These are phyloP conservation scores for Babylonia areolata DNA, from an alignment of 1,140 invertebrate species.

Conservation along the genomic window DNA sequence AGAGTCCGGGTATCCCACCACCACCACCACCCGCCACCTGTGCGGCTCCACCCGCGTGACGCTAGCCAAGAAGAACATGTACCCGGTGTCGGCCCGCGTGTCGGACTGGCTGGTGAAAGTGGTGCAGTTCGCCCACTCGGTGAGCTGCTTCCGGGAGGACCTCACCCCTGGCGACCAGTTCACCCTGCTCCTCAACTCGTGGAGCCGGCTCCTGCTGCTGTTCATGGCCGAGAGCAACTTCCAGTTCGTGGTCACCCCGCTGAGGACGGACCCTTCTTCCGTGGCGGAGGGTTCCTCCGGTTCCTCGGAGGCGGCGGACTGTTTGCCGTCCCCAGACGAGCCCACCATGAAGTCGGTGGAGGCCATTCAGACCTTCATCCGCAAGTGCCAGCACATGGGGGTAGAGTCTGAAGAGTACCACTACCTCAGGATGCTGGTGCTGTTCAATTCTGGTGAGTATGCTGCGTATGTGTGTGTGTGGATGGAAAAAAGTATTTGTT, in stretches of 20 bases:
- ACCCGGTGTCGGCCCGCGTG: conserved; percentile 72
- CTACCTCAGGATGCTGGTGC: conserved; percentile 70
- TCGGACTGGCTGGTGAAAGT: conserved; percentile 74
- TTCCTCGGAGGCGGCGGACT: conserved; percentile 11
- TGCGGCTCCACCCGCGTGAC: conserved; percentile 64
- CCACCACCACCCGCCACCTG: no score
- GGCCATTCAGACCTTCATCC: conserved; percentile 70
- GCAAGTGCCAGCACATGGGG: conserved; percentile 71
- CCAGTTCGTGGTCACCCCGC: conserved; percentile 72
- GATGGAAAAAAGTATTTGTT: no score
- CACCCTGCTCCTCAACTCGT: conserved; percentile 70
- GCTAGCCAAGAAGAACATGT: conserved; percentile 74
- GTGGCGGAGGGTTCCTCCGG: background rate
- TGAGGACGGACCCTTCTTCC: conserved; percentile 42
- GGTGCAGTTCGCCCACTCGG: conserved; percentile 71
- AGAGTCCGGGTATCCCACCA: conserved; percentile 35
- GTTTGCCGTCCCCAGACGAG: conserved; percentile 59
- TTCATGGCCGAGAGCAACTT: conserved; percentile 75
- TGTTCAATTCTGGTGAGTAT: conserved; percentile 73
- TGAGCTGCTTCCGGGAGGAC: conserved; percentile 66
- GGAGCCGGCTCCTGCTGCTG: conserved; percentile 70
- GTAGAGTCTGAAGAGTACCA: conserved; percentile 71
- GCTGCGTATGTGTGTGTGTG: background rate
- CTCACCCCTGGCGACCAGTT: conserved; percentile 71
- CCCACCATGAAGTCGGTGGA: conserved; percentile 74